Base-by-base conservation (phyloP, 1,140 invertebrate genomes). In the Panulirus ornatus region DNA sequence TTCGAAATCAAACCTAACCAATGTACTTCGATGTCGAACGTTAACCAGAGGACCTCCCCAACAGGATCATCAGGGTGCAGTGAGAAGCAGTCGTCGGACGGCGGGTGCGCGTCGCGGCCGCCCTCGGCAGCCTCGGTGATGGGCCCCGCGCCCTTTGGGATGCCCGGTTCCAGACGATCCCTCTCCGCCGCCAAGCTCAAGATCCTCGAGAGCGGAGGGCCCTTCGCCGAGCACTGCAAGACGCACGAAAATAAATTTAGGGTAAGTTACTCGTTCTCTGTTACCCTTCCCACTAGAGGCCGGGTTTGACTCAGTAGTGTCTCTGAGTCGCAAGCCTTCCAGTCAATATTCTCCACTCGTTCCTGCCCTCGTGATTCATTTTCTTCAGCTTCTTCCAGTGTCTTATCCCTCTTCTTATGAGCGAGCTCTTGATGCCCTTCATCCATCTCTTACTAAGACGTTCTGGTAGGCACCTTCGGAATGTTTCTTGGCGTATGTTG, bases 191-290 rank as follows among this genome's bases (percentile, higher is more conserved):
- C 94, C 54, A 94, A 94, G 92, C 93, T 93, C 51, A 95, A 95
- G 93, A 92, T 93, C 22, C 92, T 94, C 9, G 94, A 95, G 70
- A 94, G 94, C 14, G 94, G 95, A 36, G 95, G 95, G 1, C 95
- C 95, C 14, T 96, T 96, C 92, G 95, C 95, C 5, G 95, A 95
- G 87, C 96, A 96, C 92, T 96, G 96, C 92, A 94, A 95, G 44
- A 95, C 95, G 16, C 91, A 92, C 38, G 91, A 92, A 34, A 83
- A 82, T 36, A 88, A 79, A 78, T 91, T 88, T 87, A 88, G 87
- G 86, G 91, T 91, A 70, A 66, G 89, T 66, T 66, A 47, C 36
- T 19, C 9, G 8, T 36, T 66, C 1, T n/a, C 36, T 40, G 30
- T n/a, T 27, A 8, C 36, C 2, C 16, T 76, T 76, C 2, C 2